Conservation (phyloP, 2,888 invertebrate genomes). For the Pristionchus entomophagus region DNA sequence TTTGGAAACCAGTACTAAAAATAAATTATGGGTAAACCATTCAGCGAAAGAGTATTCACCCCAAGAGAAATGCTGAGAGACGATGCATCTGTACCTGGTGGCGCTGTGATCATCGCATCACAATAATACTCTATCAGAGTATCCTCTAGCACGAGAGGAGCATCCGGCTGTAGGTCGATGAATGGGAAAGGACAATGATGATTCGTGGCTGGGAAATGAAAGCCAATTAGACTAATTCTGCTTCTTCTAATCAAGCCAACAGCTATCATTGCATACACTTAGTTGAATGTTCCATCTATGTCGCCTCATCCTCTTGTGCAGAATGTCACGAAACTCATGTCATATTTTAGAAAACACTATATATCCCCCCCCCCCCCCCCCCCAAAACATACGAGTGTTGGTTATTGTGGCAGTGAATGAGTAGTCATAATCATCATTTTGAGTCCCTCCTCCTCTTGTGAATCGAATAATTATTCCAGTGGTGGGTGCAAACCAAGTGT, state of each 20-base stretch:
- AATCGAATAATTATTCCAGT: neutral
- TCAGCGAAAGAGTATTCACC: too few species aligned
- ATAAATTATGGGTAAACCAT: too few species aligned
- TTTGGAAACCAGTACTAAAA: too few species aligned
- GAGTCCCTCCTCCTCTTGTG: neutral
- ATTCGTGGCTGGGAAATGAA: neutral
- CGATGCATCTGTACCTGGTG: neutral
- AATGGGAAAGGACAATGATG: conserved; percentile 27
- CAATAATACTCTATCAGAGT: neutral
- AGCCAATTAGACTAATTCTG: too few species aligned
- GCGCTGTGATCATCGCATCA: neutral
- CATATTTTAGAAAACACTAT: too few species aligned
- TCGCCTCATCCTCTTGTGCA: too few species aligned
- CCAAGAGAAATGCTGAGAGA: too few species aligned
- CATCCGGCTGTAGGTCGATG: neutral
- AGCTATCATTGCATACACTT: too few species aligned
- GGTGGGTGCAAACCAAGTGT: neutral
- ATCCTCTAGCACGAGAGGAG: neutral
- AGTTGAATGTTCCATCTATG: too few species aligned
- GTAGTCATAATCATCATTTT: neutral
- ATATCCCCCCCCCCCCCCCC: too few species aligned
- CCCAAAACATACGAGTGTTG: neutral
- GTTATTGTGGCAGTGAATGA: neutral
- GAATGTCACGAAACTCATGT: too few species aligned
- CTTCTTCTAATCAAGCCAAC: too few species aligned